Base-by-base conservation (phyloP, 2,888 invertebrate genomes). In the Phymatocera aterrima region DNA sequence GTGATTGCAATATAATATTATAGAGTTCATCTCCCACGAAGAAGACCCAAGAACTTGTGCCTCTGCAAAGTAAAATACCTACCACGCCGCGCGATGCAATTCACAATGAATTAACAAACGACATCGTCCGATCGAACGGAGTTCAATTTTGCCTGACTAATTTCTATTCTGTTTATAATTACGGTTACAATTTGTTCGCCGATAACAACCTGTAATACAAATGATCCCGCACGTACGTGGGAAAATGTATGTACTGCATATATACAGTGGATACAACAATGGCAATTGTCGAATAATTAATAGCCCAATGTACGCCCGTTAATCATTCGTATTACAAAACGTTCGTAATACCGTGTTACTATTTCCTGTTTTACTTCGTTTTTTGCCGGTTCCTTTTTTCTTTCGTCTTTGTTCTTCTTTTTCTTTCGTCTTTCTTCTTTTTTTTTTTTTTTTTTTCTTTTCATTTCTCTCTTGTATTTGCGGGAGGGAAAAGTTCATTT, bases 241-340 rank as follows among this genome's bases (percentile, higher is more conserved):
- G n/a, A n/a, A n/a, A n/a, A n/a, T n/a, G n/a, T n/a, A n/a, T n/a
- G 68, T 68, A 68, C 24, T n/a, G 68, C 24, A 68, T 43, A 21
- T 68, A 68, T 46, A 68, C 24, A 15, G 68, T 24, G 46, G 21
- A 21, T 68, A 68, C 28, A 46, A 68, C 68, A 68, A 68, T 68
- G 68, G 68, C 68, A 68, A 68, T 68, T 68, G 68, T 46, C 43
- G 10, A 24, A 15, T 43, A 68, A 68, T 68, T 68, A 68, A 68
- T 68, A 68, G 40, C 24, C 46, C 68, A 46, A 21, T 15, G 10
- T 34, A 18, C n/a, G n/a, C 21, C 3, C 37, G 61, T 64, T 34
- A 64, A 64, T 64, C 34, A 64, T 64, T 37, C 12, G 43, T 43
- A 43, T 43, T 37, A 37, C 8, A 57, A 12, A 57, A 28, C 28